Conservation (phyloP, 1,140 invertebrate genomes). For the Trachymyrmex cornetzi region DNA sequence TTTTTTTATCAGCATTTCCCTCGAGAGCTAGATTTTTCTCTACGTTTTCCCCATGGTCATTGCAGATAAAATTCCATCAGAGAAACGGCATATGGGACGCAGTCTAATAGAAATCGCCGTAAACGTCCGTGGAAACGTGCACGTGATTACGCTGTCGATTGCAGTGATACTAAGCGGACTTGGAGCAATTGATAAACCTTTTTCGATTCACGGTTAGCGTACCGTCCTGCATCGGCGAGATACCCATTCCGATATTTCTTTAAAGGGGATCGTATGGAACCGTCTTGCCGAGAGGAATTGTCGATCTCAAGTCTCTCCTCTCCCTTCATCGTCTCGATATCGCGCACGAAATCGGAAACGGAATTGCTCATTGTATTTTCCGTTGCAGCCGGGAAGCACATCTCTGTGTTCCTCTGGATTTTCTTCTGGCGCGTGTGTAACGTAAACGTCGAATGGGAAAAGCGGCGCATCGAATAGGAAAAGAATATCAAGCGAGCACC, state of each 20-base stretch:
- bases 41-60: neutral
- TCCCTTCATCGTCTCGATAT: constrained; percentile 53
- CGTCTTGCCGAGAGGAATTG: constrained; percentile 55
- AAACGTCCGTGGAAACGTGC: neutral
- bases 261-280: constrained; percentile 63
- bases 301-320: constrained; percentile 30
- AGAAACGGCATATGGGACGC: neutral
- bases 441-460: constrained; percentile 44
- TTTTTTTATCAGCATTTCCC: constrained; percentile 20
- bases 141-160: constrained; percentile 12
- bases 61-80: constrained; percentile 41
- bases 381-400: constrained; percentile 20
- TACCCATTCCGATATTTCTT: constrained; percentile 35
- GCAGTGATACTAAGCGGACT: constrained; percentile 5
- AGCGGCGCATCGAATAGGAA: constrained; percentile 43
- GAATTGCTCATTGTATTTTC: constrained; percentile 64
- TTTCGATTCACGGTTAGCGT: constrained; percentile 62
- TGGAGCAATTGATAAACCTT: constrained; percentile 36
- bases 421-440: constrained; percentile 15
- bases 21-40: neutral
- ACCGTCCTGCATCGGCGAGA: constrained; percentile 3
- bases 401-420: constrained; percentile 38
- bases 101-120: constrained; percentile 19
- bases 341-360: constrained; percentile 64
- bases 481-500: neutral